Evolutionary conservation across 2,113 vertebrate genomes (phyloP), one percentile per base, ranked within the genome.

Genomic region (Cochlearius cochlearius): DNA sequence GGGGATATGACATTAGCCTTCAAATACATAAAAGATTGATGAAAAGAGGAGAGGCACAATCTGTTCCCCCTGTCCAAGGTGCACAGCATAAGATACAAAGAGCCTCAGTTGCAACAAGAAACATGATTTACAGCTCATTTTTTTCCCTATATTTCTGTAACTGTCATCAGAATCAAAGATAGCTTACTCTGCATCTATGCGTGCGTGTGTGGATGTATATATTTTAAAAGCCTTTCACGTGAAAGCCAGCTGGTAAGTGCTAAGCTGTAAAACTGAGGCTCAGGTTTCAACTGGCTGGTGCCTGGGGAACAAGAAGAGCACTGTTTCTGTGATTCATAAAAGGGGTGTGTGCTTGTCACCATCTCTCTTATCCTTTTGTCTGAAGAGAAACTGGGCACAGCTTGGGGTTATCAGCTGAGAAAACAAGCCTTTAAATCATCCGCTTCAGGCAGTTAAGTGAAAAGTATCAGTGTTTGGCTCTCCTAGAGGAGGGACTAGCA

Each of bases 11-110:
- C 84, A 96, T 95, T 95, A 94, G 36, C 91, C 66, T 96, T 96
- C 94, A 95, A 91, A 94, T 90, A 75, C 87, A 90, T 95, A 84
- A 95, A 97, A 96, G 91, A 95, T 78, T 96, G 81, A 97, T 96
- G 95, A 94, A 96, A 95, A 94, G 66, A 90, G 67, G 67, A 96
- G 91, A 94, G 49, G 63, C 92, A 88, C 92, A 96, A 96, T 95
- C 95, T 96, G 94, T 96, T 97, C 82, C 68, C 62, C 58, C 23
- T 79, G 50, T 79, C 94, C 95, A 94, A 96, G 88, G 77, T 69
- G 60, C 80, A 85, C 10, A 64, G 77, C 21, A 93, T 83, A 94
- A 95, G 73, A 81, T 32, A 81, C 45, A 95, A 89, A 91, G 32
- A 91, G 60, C 43, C 36, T 81, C 56, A 56, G 43, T 32, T 59